Evolutionary conservation across 92 coral and sea anemone species (phyloP).

Genomic region (Epizoanthus illoricatus): DNA sequence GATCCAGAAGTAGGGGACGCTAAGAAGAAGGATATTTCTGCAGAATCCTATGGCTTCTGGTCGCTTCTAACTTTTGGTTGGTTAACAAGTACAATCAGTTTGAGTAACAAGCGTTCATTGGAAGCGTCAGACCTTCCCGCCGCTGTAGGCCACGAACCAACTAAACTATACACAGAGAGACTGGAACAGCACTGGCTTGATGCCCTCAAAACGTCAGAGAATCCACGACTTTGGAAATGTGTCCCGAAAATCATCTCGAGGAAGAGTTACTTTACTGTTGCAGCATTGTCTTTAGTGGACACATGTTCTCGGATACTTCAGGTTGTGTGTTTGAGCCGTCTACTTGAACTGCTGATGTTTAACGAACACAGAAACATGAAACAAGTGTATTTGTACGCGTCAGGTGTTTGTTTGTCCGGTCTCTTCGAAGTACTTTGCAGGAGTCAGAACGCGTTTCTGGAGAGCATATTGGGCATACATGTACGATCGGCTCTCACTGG

Average conservation of each 20-base stretch:
- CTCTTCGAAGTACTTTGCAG: not conserved
- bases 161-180: slow-evolving; percentile 25
- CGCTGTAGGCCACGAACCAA: slow-evolving; percentile 12
- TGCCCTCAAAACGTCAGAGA: slow-evolving; percentile 11
- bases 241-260: slow-evolving; percentile 9
- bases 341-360: slow-evolving; percentile 21
- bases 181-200: slow-evolving; percentile 2
- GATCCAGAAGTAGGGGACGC: not conserved
- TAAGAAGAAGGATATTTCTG: not conserved
- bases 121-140: slow-evolving; percentile 10
- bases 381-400: slow-evolving; percentile 7
- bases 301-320: slow-evolving; percentile 13
- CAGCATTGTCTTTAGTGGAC: not conserved
- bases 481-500: slow-evolving; percentile 28
- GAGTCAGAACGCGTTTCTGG: slow-evolving; percentile 7
- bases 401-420: slow-evolving; percentile 5
- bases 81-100: slow-evolving; percentile 7
- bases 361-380: not conserved
- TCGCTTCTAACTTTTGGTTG: slow-evolving; percentile 26
- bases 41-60: slow-evolving; percentile 13
- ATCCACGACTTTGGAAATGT: slow-evolving; percentile 24
- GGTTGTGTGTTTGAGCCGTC: slow-evolving; percentile 18
- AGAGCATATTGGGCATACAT: not conserved
- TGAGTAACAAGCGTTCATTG: not conserved
- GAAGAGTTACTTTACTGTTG: not conserved